Conservation (phyloP, 2,113 vertebrate genomes). For the Phrynosoma platyrhinos region DNA sequence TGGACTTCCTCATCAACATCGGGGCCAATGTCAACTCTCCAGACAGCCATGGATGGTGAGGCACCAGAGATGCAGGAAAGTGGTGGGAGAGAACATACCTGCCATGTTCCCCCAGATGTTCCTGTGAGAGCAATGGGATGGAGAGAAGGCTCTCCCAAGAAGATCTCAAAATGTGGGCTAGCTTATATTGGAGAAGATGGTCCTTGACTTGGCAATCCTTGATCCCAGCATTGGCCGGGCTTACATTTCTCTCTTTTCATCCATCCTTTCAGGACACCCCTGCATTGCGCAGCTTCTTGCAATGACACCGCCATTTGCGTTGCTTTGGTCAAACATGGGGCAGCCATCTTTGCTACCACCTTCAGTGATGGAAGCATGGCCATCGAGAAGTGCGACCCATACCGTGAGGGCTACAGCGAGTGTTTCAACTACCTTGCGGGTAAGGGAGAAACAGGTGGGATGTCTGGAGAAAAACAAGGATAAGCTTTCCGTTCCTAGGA, state of each 20-base stretch:
- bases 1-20: constrained; percentile 86
- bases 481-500: no score
- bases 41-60: constrained; percentile 93
- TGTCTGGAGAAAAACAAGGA: background rate
- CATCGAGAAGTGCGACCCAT: constrained; percentile 91
- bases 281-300: constrained; percentile 91
- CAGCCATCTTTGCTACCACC: constrained; percentile 87
- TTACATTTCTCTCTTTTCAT: no score
- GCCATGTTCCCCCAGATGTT: no score
- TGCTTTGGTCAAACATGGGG: constrained; percentile 86
- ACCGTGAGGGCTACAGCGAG: constrained; percentile 81
- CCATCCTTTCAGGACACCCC: constrained; percentile 80
- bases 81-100: no score
- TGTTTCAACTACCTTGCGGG: constrained; percentile 87
- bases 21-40: constrained; percentile 90
- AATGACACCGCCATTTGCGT: constrained; percentile 88
- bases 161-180: no score
- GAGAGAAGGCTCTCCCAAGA: no score
- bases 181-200: no score
- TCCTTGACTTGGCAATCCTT: no score
- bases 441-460: constrained; percentile 42
- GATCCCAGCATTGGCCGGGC: no score
- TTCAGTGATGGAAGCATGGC: constrained; percentile 86
- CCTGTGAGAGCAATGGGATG: no score
- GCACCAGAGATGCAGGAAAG: no score